Base-by-base conservation (phyloP, 2,797 vertebrate species). In the Sebastes flavidus region DNA sequence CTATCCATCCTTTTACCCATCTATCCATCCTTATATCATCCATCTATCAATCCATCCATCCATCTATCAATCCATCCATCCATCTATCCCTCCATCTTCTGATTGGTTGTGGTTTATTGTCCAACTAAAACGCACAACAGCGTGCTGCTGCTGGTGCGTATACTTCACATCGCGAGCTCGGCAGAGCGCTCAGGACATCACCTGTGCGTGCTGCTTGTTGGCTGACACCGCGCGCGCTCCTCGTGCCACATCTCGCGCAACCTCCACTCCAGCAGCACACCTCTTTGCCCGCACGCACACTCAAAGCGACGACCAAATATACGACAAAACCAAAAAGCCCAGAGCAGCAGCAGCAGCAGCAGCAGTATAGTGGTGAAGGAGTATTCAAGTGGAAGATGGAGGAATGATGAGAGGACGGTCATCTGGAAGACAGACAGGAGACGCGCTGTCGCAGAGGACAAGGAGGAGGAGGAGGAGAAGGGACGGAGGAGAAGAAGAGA, bases 401-500 rank as follows among this genome's bases (percentile, higher is more conserved):
- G 54, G 59, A 52, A 78, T 34, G 87, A 90, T 70, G 87, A 67
- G 65, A 71, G 69, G 65, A 84, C 58, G 12, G 36, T 6, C 27
- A 22, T 34, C 3, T 52, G 56, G 67, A 32, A 3, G 77, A 76
- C 79, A 59, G 55, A 77, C 61, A 72, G 86, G 82, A 86, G 75
- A 78, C 52, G 46, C 83, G 80, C 82, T 86, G 88, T 84, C 84
- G 87, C 88, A 91, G 80, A 86, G 72, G 85, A 85, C 49, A 2
- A 58, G 56, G 29, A 66, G 38, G 60, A 78, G 32, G 24, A 59
- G 66, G 68, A 79, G 32, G 11, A 76, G 61, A 34, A 62, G 65
- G 72, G 80, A 72, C 52, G 59, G 72, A 75, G 46, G 77, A 69
- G 54, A 49, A 16, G 14, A 16, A 42, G 38, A 42, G 42, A 18